Conservation (phyloP, 2,113 vertebrate genomes). For the Eurystomus gularis region DNA sequence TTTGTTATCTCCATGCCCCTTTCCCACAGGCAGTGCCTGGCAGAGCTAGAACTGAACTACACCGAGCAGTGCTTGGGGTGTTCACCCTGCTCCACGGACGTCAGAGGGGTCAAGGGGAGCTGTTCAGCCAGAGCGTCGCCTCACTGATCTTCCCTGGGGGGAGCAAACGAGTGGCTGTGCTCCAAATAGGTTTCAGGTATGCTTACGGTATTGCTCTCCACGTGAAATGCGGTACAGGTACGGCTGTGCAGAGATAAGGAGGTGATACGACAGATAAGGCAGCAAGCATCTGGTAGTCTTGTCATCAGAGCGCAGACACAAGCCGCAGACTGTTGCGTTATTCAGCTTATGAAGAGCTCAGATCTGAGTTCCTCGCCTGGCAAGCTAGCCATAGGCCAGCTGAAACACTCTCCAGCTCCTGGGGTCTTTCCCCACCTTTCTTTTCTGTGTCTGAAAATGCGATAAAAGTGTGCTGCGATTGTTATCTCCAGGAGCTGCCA, state of each 20-base stretch:
- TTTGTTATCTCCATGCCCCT: background rate
- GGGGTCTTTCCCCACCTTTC: accelerated
- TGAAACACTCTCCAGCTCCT: background rate
- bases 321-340: background rate
- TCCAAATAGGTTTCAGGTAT: accelerated
- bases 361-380: background rate
- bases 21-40: background rate
- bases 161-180: background rate
- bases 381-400: background rate
- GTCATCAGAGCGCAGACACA: background rate
- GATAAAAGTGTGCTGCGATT: background rate
- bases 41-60: too few relatives aligned
- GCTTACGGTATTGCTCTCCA: background rate
- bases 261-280: background rate
- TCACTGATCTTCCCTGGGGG: background rate
- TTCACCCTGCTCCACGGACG: background rate
- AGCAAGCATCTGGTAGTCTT: background rate
- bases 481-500: background rate
- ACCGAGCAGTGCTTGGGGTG: background rate
- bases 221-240: background rate
- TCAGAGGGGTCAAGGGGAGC: background rate
- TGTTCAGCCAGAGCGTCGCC: background rate
- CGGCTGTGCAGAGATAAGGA: background rate
- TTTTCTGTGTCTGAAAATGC: background rate
- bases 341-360: accelerated